Conservation (phyloP, 2,113 vertebrate species). For the Phaethornis superciliosus region DNA sequence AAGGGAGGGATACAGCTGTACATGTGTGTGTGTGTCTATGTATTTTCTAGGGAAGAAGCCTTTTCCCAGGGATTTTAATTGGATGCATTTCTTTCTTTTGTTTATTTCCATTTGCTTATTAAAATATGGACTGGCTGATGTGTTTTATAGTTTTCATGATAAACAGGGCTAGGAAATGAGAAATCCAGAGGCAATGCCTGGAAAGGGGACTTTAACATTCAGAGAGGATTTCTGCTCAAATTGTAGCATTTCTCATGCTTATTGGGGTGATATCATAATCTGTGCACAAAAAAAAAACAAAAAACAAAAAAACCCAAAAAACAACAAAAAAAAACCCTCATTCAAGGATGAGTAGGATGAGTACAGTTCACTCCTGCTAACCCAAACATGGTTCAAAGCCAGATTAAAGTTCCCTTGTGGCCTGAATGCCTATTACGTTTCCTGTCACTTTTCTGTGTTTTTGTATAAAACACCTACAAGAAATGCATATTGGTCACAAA, state of each 20-base stretch:
- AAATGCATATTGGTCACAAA: conserved; percentile 32
- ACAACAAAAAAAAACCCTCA: conserved; percentile 23
- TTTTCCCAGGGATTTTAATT: conserved; percentile 15
- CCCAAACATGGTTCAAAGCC: background rate
- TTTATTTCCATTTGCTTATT: background rate
- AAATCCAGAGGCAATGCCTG: background rate
- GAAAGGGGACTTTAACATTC: background rate
- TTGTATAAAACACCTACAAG: background rate
- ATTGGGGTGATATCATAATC: conserved; percentile 1
- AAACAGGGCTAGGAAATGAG: background rate
- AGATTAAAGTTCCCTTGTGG: background rate
- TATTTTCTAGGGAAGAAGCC: background rate
- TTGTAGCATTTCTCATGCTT: conserved; percentile 9
- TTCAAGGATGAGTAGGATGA: background rate
- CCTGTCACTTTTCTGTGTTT: background rate
- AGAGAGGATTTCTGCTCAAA: background rate
- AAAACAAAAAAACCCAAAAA: conserved; percentile 29
- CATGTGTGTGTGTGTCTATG: rapidly evolving
- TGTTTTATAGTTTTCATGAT: background rate
- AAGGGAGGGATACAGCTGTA: background rate
- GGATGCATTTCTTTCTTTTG: background rate
- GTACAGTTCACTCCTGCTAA: background rate
- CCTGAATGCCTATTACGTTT: background rate
- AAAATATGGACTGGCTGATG: background rate
- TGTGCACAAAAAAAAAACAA: background rate